Conservation (phyloP, 2,113 vertebrate species). For the Macquaria australasica region DNA sequence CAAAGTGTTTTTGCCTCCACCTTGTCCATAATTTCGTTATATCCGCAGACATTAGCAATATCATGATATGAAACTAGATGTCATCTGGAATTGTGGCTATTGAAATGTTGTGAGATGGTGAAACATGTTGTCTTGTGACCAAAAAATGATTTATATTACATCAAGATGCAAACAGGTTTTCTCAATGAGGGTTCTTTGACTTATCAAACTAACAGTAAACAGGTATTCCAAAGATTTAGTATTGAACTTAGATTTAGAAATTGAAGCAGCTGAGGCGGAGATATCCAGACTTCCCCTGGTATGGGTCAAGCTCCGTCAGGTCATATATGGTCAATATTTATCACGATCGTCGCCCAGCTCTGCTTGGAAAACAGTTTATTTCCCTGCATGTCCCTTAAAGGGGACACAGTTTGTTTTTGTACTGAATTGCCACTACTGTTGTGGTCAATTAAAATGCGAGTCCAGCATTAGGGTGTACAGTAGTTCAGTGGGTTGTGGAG, state of each 20-base stretch:
- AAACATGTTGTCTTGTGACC: too few species aligned
- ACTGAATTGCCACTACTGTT: not conserved
- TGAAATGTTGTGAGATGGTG: not conserved
- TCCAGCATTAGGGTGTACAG: not conserved
- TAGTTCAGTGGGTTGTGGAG: conserved; percentile 9
- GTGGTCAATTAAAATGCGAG: not conserved
- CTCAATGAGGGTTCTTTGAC: not conserved
- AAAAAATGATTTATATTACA: not conserved
- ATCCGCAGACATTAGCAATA: too few species aligned
- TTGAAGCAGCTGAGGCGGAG: not conserved
- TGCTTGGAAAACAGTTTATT: not conserved
- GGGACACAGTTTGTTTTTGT: too few species aligned
- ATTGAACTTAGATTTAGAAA: not conserved
- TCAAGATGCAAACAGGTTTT: not conserved
- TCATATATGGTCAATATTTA: not conserved
- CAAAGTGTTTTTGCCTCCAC: too few species aligned
- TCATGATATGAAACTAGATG: not conserved
- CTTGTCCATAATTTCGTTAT: not conserved
- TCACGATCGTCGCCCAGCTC: not conserved
- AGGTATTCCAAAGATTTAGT: not conserved
- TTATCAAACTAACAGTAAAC: not conserved
- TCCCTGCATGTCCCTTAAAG: too few species aligned
- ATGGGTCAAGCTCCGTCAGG: not conserved
- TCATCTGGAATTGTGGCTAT: not conserved
- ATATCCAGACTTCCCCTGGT: not conserved